Base-by-base conservation (phyloP, 2,797 vertebrate genomes). In the Denticeps clupeoides region DNA sequence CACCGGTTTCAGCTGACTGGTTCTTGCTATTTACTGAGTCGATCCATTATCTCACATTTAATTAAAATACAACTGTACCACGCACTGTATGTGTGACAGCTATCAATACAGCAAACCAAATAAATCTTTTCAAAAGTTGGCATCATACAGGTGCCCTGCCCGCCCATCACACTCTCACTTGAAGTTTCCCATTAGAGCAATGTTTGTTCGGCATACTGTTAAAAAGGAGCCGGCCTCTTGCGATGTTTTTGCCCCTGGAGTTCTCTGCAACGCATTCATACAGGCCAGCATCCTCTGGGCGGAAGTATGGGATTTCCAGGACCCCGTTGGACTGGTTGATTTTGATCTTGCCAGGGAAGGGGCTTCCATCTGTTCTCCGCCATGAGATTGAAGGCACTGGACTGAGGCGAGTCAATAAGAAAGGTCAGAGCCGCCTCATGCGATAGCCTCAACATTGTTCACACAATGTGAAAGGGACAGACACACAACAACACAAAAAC, bases 241-340 rank as follows among this genome's bases (percentile, higher is more conserved):
- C 89, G 42, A 87, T 68, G 1, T 88, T 94, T 12, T 56, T 87
- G 27, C 91, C 93, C 62, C 86, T 73, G 58, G 82, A 85, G 6
- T 95, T 97, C 66, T 93, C 89, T 1, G 90, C 91, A 10, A 90
- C 62, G 1, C 92, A 96, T 45, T 95, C 90, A 1, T 93, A 95
- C 18, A 68, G 55, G 0, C 89, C 90, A 0, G 89, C 79, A 2
- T 98, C 93, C 53, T 93, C 90, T 5, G 90, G 89, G 55, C 89
- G 86, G 59, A 97, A 96, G 57, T 93, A 92, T 45, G 91, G 89
- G 66, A 96, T 93, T 73, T 96, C 90, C 5, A 96, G 80, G 46
- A 93, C 83, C 11, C 89, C 89, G 5, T 76, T 89, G 1, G 87
- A 87, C 43, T 81, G 84, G 78, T 91, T 91, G 43, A 89, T 85